These are phyloP conservation scores for Idaea biselata DNA, from an alignment of 2,888 invertebrate species.

Conservation along the genomic window DNA sequence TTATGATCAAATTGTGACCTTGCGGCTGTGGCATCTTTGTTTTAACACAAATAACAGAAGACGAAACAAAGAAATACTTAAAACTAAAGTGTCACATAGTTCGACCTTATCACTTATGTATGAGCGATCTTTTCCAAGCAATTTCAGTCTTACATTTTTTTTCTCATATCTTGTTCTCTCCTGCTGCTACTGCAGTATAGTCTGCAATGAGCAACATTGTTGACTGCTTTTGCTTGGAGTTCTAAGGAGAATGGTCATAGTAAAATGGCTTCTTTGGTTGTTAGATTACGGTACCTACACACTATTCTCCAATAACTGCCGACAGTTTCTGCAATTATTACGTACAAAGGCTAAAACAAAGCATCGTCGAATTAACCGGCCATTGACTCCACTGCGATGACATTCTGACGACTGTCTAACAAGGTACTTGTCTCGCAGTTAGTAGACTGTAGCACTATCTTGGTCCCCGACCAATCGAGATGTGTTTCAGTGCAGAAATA, in stretches of 20 bases:
- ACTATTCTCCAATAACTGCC: not conserved
- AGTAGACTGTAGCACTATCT: constrained; percentile 46
- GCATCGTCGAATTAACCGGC: not conserved
- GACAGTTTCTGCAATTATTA: not conserved
- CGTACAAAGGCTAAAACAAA: not conserved
- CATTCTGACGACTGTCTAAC: constrained; percentile 17
- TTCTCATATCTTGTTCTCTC: no score
- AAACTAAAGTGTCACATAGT: no score
- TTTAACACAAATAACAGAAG: constrained; percentile 4
- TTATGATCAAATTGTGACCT: not conserved
- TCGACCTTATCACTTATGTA: no score
- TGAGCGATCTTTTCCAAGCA: no score
- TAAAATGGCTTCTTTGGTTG: constrained; percentile 5
- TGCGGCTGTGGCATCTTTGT: constrained; percentile 10
- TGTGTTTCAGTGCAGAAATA: constrained; percentile 44
- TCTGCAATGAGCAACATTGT: no score
- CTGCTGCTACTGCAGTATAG: no score
- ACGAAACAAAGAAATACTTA: constrained; percentile 5
- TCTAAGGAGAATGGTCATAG: no score
- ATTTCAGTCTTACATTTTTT: no score
- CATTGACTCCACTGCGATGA: constrained; percentile 17
- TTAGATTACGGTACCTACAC: not conserved
- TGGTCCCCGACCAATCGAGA: constrained; percentile 34
- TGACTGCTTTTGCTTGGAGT: no score
- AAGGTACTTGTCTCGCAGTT: constrained; percentile 31